Base-by-base conservation (phyloP, 2,888 invertebrate genomes). In the Drosophila testacea region DNA sequence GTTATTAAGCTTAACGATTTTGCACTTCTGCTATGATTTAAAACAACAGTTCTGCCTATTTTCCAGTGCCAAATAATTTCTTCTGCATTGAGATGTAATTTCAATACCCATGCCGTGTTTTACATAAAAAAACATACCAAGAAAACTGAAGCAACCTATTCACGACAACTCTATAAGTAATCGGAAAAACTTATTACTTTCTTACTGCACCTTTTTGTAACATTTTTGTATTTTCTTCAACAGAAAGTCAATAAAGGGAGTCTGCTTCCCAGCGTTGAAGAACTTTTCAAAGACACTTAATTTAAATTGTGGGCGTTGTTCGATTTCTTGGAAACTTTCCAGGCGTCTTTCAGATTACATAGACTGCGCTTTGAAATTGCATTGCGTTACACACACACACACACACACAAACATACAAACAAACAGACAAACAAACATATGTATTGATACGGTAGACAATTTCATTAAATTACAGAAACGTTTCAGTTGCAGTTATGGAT, bases 401-500 rank as follows among this genome's bases (percentile, higher is more conserved):
- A 42, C n/a, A n/a, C 32, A 32, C 6, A 32, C 32, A 32, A 1
- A 32, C 32, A 32, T 0, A 32, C 7, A 32, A 3, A 6, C 32
- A 41, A 38, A 60, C 52, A 51, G n/a, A 42, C 39, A 47, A 41
- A 50, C 22, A 51, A 13, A 51, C 51, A 51, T 36, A 64, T n/a
- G 4, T 7, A n/a, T 32, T 13, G 32, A 52, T 52, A 41, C 6
- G 28, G 11, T 28, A 64, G 47, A 62, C 61, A 65, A 56, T 67
- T 72, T 69, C 36, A 63, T 69, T 78, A 65, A 65, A 69, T 69
- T 54, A 57, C 5, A 46, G 46, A 39, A 28, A 59, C 62, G 65
- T 51, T 56, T 75, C 64, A 55, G 50, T 46, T 51, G 44, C 68
- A 76, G 71, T 79, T 72, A 77, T 78, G 66, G 71, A 74, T 65